Percentiles rank a stretch among this genome's conserved stretches.
These are phyloP conservation scores for Solen grandis DNA, from an alignment of 1,140 invertebrate species.

Conservation along the genomic window DNA sequence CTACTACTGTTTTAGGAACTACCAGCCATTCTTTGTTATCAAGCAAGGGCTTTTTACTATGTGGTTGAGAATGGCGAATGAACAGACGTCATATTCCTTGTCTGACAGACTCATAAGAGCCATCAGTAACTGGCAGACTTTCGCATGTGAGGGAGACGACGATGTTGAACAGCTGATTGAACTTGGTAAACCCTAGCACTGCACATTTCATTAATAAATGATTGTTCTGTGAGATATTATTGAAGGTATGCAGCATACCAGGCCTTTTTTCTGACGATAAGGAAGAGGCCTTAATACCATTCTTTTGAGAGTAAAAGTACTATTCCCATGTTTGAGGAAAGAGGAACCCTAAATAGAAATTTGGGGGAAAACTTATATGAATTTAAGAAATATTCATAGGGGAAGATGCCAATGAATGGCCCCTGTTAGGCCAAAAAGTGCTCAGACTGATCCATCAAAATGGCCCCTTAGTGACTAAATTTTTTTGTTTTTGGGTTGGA, in stretches of 20 bases:
- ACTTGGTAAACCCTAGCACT: background rate
- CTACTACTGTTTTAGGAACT: no score
- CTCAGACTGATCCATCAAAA: no score
- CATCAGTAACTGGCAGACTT: slow-evolving; percentile 74
- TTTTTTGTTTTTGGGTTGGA: no score
- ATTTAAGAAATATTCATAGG: no score
- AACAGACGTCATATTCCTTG: slow-evolving; percentile 74
- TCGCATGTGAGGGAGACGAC: slow-evolving; percentile 66
- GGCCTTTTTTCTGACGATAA: background rate
- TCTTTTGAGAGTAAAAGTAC: background rate
- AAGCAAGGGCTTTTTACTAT: no score
- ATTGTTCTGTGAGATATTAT: background rate
- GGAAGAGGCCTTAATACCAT: background rate
- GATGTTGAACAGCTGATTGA: slow-evolving; percentile 76
- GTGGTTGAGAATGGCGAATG: slow-evolving; percentile 80
- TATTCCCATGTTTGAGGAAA: background rate
- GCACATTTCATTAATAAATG: background rate
- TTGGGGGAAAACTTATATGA: background rate
- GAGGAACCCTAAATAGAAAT: background rate
- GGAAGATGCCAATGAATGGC: no score
- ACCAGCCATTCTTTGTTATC: no score
- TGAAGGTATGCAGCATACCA: no score
- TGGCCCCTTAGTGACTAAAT: no score
- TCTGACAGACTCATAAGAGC: slow-evolving; percentile 78
- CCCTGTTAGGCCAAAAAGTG: no score